phyloP scores from a whole-genome alignment of 2,797 vertebrate genomes.

The Crypturellus tataupa region DNA sequence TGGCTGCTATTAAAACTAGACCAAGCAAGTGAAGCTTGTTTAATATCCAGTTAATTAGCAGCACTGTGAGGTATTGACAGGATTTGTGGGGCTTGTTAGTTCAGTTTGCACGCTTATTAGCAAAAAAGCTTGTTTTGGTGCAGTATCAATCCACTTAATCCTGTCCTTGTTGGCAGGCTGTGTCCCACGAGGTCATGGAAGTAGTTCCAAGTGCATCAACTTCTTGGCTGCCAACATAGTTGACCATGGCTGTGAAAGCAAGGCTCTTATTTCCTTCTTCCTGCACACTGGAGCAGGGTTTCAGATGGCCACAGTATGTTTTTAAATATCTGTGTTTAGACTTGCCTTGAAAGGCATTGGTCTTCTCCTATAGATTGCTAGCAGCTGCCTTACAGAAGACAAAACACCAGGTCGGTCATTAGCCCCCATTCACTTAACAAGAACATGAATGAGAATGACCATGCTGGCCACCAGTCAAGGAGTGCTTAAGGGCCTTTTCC shows the following conservation, averaged over 20 bases:
- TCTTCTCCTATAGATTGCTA: neutral
- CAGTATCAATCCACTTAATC: neutral
- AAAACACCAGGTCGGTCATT: neutral
- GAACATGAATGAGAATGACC: neutral
- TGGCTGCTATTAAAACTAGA: conserved; percentile 46
- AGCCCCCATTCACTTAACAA: neutral
- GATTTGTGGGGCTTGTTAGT: conserved; percentile 16
- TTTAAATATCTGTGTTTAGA: neutral
- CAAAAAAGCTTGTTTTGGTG: neutral
- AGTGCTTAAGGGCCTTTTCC: neutral
- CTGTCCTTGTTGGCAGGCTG: conserved; percentile 10
- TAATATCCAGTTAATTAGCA: conserved; percentile 53
- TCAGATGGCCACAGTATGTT: neutral
- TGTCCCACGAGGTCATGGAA: neutral
- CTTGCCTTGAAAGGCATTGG: neutral
- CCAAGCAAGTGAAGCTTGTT: conserved; percentile 30
- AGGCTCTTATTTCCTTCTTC: rapidly evolving
- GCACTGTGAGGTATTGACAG: conserved; percentile 40
- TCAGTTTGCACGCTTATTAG: conserved; percentile 19
- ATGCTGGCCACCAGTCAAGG: neutral
- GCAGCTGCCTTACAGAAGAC: neutral
- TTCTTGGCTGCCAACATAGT: neutral
- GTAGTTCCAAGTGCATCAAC: neutral
- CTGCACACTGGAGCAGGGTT: neutral
- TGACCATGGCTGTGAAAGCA: neutral